Base-by-base conservation (phyloP, 2,888 invertebrate species). In the Colletes collaris region DNA sequence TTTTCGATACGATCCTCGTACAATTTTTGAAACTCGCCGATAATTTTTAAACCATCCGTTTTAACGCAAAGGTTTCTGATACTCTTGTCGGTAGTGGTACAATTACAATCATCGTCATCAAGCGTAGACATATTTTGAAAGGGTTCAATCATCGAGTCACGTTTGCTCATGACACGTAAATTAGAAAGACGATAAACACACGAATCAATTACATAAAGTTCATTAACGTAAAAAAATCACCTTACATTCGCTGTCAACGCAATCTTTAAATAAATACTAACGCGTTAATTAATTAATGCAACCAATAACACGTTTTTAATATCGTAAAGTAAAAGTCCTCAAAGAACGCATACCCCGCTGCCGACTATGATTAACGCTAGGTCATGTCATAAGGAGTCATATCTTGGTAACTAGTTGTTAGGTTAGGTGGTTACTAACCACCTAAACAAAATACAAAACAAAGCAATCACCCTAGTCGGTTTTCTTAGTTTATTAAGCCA, bases 1-100 rank as follows among this genome's bases (percentile, higher is more conserved):
- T 94, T 92, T 50, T 93, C 93, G 91, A 96, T 93, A 77, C 95
- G 94, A 53, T 94, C 93, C 83, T 96, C 95, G 88, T 96, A 96
- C 0, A 95, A 93, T 69, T 93, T 92, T 89, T 95, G 95, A 82
- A 96, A 95, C 75, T 96, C 94, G 62, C 93, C 92, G 67, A 96
- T 93, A 82, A 96, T 94, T 60, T 83, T 87, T 16, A 92, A 72
- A 66, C 91, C 81, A 44, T 89, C 88, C 50, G 85, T 85, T 72
- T 91, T 89, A 13, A 86, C 87, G 72, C 90, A 91, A 72, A 81
- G 59, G 70, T 82, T 79, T 10, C 87, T 88, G 50, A 87, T 88
- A 55, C 78, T 79, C 13, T 85, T 71, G 75, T 88, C 82, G 13
- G 83, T 64, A 50, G 81, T 88, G 60, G 79, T 78, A 67, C 88